phyloP scores from a whole-genome alignment of 2,113 vertebrate species.

The Cryptomyrus ogoouensis region DNA sequence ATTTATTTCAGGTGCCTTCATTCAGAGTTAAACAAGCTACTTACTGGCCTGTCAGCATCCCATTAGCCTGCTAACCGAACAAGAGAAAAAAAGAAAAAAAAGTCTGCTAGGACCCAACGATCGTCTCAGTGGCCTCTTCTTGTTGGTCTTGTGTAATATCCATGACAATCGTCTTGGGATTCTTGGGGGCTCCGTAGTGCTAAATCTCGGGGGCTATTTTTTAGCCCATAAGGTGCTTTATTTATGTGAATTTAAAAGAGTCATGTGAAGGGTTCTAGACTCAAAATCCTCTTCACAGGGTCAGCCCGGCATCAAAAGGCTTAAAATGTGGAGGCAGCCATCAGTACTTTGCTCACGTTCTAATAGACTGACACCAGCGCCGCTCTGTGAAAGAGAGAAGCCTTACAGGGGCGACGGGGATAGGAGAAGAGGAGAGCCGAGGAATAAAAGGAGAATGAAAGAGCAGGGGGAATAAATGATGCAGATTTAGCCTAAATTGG shows the following conservation, averaged over 20 bases:
- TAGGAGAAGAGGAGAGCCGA: neutral
- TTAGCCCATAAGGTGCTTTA: conserved; percentile 94
- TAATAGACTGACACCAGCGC: conserved; percentile 83
- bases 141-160: conserved; percentile 72
- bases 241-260: conserved; percentile 98
- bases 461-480: conserved; percentile 37
- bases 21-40: conserved; percentile 99
- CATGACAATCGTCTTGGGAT: conserved; percentile 95
- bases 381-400: conserved; percentile 69
- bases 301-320: conserved; percentile 87
- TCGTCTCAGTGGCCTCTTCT: conserved; percentile 68
- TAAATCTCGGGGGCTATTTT: conserved; percentile 90
- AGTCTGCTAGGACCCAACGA: conserved; percentile 54
- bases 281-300: conserved; percentile 87
- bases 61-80: conserved; percentile 58
- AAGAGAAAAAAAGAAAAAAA: conserved; percentile 34
- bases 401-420: conserved; percentile 9
- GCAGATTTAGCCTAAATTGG: conserved; percentile 72
- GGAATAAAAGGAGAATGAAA: neutral
- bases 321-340: conserved; percentile 77
- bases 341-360: conserved; percentile 94
- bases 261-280: conserved; percentile 86
- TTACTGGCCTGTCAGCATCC: conserved; percentile 93
- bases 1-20: conserved; percentile 82
- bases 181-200: conserved; percentile 83